Evolutionary conservation across 1,140 invertebrate genomes (phyloP).

Genomic region (Zaprionus capensis): DNA sequence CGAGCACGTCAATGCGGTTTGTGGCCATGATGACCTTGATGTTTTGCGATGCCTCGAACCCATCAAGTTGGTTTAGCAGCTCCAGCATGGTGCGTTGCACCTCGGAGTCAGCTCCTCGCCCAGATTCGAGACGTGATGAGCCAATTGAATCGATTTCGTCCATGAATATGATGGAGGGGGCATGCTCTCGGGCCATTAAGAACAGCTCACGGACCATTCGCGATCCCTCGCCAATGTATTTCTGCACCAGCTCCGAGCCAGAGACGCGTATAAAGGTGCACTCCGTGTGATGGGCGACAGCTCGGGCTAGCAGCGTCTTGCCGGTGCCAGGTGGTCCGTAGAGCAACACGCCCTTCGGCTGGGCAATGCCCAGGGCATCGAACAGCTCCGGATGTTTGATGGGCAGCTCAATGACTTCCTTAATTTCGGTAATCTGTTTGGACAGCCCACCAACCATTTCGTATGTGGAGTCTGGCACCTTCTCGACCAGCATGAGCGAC

Average conservation of each 20-base stretch:
- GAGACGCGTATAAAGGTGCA: constrained; percentile 87
- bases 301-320: constrained; percentile 48
- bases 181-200: constrained; percentile 85
- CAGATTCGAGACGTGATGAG: constrained; percentile 88
- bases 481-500: constrained; percentile 56
- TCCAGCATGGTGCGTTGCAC: constrained; percentile 92
- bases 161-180: constrained; percentile 91
- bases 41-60: constrained; percentile 87
- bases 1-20: constrained; percentile 91
- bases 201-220: constrained; percentile 85
- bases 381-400: constrained; percentile 57
- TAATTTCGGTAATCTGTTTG: constrained; percentile 55
- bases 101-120: constrained; percentile 86
- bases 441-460: constrained; percentile 87
- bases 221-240: constrained; percentile 91
- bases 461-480: constrained; percentile 57
- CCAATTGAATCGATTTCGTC: constrained; percentile 93
- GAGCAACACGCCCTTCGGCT: constrained; percentile 59
- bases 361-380: constrained; percentile 54
- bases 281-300: constrained; percentile 90
- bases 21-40: constrained; percentile 93
- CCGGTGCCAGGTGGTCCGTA: constrained; percentile 53
- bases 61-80: constrained; percentile 91
- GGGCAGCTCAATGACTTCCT: constrained; percentile 69
- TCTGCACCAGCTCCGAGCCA: constrained; percentile 91